Percentiles rank a stretch among this genome's conserved stretches.
Evolutionary conservation across 92 coral and sea anemone species (phyloP).

Genomic region (Siderastrea radians): DNA sequence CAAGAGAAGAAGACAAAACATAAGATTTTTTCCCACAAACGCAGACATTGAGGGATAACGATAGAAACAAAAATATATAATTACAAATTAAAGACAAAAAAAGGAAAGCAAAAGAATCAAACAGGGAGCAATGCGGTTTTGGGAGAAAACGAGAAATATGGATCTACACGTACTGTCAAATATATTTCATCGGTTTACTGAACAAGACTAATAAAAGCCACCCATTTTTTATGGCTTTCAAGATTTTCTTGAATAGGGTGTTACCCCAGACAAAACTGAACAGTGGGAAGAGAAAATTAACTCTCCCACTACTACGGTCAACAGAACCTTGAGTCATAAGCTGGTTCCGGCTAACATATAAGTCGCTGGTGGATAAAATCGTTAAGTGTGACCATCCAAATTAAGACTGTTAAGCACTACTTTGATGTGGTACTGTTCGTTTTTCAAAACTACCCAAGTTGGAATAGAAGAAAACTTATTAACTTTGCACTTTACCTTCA

Average conservation of each 20-base stretch:
- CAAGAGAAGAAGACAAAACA: background rate
- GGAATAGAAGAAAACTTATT: background rate
- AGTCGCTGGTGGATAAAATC: background rate
- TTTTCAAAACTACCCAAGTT: background rate
- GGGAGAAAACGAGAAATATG: background rate
- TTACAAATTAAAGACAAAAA: background rate
- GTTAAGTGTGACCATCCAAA: background rate
- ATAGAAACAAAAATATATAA: background rate
- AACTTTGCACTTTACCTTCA: conserved; percentile 22
- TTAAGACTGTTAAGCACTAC: background rate
- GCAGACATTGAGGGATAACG: background rate
- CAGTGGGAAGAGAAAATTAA: background rate
- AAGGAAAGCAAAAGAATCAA: background rate
- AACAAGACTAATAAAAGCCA: background rate
- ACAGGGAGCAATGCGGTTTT: background rate
- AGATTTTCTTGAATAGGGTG: background rate
- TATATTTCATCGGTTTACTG: background rate
- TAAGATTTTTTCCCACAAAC: background rate
- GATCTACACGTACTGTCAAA: background rate
- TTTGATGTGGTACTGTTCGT: background rate
- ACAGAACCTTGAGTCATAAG: background rate
- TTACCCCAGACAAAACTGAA: background rate
- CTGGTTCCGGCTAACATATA: background rate
- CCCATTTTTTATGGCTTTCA: background rate
- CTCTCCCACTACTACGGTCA: background rate